Percentiles rank a stretch among this genome's conserved stretches.
Conservation (phyloP, 2,113 vertebrate species). For the Mola mola region DNA sequence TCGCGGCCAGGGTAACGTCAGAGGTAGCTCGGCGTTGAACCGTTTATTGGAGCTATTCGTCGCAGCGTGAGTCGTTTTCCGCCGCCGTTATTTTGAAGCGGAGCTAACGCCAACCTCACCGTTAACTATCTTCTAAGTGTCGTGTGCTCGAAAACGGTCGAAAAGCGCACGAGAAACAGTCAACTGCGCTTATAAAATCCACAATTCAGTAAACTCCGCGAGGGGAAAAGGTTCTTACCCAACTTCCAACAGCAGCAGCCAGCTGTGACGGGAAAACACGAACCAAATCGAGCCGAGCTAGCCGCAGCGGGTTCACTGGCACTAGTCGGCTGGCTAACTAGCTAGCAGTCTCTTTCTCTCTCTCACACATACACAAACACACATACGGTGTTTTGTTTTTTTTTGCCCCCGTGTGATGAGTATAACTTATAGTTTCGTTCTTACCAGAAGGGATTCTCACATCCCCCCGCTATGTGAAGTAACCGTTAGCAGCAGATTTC, state of each 20-base stretch:
- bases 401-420: background rate
- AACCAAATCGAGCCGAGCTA: conserved; percentile 29
- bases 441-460: background rate
- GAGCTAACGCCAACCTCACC: background rate
- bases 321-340: conserved; percentile 25
- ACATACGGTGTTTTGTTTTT: background rate
- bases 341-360: conserved; percentile 36
- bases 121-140: background rate
- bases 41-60: too few species aligned
- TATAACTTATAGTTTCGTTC: background rate
- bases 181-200: background rate
- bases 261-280: conserved; percentile 29
- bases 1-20: too few species aligned
- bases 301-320: conserved; percentile 9
- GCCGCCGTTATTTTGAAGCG: background rate
- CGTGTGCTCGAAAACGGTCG: too few species aligned
- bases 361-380: background rate
- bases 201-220: background rate
- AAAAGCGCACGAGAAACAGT: background rate
- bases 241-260: background rate
- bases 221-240: background rate
- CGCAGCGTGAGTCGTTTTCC: too few species aligned
- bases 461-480: background rate
- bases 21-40: too few species aligned
- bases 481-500: background rate